These are phyloP conservation scores for Vultur gryphus DNA, from an alignment of 2,797 vertebrate genomes.

Conservation along the genomic window DNA sequence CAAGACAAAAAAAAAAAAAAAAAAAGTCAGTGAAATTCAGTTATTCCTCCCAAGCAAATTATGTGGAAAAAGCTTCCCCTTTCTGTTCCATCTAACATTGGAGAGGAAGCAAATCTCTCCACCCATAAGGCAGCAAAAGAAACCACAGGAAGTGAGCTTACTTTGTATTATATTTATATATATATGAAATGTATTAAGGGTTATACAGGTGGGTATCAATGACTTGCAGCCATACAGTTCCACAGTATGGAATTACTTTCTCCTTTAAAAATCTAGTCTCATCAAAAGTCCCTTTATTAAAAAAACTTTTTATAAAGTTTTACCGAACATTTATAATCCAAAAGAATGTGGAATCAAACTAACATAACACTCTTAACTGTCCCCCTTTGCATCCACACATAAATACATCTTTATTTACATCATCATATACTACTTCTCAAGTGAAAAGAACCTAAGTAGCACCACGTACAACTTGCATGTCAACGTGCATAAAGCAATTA, in stretches of 20 bases:
- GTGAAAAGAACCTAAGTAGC: neutral
- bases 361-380: neutral
- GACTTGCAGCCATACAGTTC: neutral
- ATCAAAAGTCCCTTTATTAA: neutral
- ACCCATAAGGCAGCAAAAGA: neutral
- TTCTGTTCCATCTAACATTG: neutral
- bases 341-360: neutral
- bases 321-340: neutral
- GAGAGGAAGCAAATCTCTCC: neutral
- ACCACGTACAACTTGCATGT: constrained; percentile 40
- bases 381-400: neutral
- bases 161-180: neutral
- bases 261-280: neutral
- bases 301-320: neutral
- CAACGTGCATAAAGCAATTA: constrained; percentile 75
- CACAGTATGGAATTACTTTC: neutral
- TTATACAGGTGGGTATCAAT: neutral
- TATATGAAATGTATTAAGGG: neutral
- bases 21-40: neutral
- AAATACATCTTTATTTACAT: neutral
- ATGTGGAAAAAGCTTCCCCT: neutral
- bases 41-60: neutral
- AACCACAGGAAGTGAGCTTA: fast-evolving
- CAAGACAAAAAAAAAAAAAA: neutral
- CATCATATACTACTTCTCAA: neutral